A percentile compares a stretch with the other conserved stretches of the same genome.
Conservation (phyloP, 1,140 invertebrate species). For the Uloborus diversus region DNA sequence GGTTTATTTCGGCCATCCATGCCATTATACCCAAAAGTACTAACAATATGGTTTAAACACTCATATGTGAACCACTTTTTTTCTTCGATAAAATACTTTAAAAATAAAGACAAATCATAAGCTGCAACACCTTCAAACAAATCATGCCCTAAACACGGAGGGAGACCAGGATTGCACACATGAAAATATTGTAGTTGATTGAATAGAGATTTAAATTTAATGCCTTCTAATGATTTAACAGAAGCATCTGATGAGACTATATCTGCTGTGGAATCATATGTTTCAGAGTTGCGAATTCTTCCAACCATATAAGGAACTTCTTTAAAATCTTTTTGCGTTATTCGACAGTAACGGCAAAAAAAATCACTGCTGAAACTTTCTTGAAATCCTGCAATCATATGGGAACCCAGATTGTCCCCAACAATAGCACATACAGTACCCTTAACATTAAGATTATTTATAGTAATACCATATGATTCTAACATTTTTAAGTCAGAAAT, state of each 20-base stretch:
- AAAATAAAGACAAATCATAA: background rate
- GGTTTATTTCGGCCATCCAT: background rate
- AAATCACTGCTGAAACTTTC: background rate
- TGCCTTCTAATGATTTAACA: background rate
- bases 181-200: slow-evolving; percentile 19
- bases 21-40: background rate
- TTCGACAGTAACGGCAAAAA: too few species aligned
- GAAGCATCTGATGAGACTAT: background rate
- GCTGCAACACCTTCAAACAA: slow-evolving; percentile 11
- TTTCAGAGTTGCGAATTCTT: background rate
- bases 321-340: too few species aligned
- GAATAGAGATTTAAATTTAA: slow-evolving; percentile 9
- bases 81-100: background rate
- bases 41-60: background rate
- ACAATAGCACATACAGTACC: background rate
- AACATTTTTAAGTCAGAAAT: too few species aligned
- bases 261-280: background rate
- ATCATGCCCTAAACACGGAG: slow-evolving; percentile 16
- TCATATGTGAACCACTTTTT: slow-evolving; percentile 4
- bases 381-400: background rate
- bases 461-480: background rate
- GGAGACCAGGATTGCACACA: slow-evolving; percentile 17
- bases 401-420: background rate
- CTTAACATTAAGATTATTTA: background rate
- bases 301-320: too few species aligned